Evolutionary conservation across 2,888 invertebrate genomes (phyloP).

Genomic region (Brachycybe producta): DNA sequence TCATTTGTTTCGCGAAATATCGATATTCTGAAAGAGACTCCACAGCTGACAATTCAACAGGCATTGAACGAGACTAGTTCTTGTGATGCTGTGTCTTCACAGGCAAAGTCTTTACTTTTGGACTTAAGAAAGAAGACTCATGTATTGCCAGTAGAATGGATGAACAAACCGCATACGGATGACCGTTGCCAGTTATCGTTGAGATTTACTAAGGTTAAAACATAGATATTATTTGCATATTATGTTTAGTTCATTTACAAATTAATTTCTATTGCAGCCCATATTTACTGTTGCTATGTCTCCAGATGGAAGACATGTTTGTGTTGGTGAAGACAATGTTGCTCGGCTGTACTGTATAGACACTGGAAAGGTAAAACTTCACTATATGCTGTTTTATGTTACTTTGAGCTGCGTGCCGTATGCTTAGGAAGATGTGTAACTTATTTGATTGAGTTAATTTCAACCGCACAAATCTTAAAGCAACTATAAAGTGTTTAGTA

Average conservation of each 20-base stretch:
- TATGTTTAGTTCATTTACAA: background rate
- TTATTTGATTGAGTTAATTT: no score
- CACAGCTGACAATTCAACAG: constrained; percentile 10
- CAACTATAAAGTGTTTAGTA: no score
- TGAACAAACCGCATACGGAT: background rate
- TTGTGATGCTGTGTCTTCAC: background rate
- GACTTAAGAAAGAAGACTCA: background rate
- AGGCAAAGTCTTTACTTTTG: background rate
- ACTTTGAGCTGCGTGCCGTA: background rate
- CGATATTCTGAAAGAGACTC: background rate
- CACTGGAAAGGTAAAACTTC: background rate
- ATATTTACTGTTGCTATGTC: constrained; percentile 1
- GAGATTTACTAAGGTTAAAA: background rate
- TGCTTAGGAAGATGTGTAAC: no score
- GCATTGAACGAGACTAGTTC: constrained; percentile 8
- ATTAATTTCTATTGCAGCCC: background rate
- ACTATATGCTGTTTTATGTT: no score
- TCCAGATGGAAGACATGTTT: constrained; percentile 5
- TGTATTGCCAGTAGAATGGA: constrained; percentile 1
- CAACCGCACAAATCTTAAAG: no score
- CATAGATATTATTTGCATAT: background rate
- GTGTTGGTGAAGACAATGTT: constrained; percentile 5
- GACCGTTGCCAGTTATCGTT: background rate
- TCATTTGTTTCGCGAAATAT: constrained; percentile 4
- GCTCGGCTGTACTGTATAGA: constrained; percentile 3